Evolutionary conservation across 2,888 invertebrate species (phyloP).

Genomic region (Orthosia gothica): DNA sequence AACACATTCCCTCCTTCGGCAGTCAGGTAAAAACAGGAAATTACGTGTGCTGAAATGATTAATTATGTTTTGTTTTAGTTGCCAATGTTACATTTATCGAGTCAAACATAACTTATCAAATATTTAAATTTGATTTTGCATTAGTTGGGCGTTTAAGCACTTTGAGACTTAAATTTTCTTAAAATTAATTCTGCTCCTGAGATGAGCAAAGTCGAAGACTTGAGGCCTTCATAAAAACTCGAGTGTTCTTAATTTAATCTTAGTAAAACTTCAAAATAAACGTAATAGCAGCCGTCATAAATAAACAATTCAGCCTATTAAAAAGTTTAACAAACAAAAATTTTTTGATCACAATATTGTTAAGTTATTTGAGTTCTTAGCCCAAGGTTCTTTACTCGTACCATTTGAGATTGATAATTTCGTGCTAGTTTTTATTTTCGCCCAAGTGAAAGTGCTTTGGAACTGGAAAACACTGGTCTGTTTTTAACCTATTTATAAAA

Average conservation of each 20-base stretch:
- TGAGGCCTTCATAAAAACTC: slow-evolving; percentile 31
- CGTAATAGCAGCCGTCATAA: slow-evolving; percentile 59
- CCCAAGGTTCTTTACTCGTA: slow-evolving; percentile 21
- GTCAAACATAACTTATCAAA: not conserved
- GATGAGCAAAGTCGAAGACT: slow-evolving; percentile 15
- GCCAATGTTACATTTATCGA: not conserved
- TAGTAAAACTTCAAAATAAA: slow-evolving; percentile 53
- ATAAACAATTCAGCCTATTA: slow-evolving; percentile 69
- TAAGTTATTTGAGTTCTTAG: slow-evolving; percentile 63
- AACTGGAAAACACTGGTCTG: not conserved
- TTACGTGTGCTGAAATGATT: slow-evolving; percentile 46
- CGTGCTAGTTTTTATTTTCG: slow-evolving; percentile 19
- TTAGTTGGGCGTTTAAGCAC: slow-evolving; percentile 9
- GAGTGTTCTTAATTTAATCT: slow-evolving; percentile 45
- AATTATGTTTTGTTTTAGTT: slow-evolving; percentile 9
- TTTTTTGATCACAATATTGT: slow-evolving; percentile 67
- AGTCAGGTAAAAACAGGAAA: slow-evolving; percentile 36
- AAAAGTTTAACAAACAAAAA: slow-evolving; percentile 69
- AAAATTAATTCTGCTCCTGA: slow-evolving; percentile 6
- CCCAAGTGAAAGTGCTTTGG: slow-evolving; percentile 13
- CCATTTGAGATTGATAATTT: slow-evolving; percentile 30
- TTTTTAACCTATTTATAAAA: not conserved
- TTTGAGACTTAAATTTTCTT: slow-evolving; percentile 14
- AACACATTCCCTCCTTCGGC: too few relatives aligned
- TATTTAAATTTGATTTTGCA: slow-evolving; percentile 2